These are phyloP conservation scores for Liodrosophila aerea DNA, from an alignment of 2,888 invertebrate genomes.

Conservation along the genomic window DNA sequence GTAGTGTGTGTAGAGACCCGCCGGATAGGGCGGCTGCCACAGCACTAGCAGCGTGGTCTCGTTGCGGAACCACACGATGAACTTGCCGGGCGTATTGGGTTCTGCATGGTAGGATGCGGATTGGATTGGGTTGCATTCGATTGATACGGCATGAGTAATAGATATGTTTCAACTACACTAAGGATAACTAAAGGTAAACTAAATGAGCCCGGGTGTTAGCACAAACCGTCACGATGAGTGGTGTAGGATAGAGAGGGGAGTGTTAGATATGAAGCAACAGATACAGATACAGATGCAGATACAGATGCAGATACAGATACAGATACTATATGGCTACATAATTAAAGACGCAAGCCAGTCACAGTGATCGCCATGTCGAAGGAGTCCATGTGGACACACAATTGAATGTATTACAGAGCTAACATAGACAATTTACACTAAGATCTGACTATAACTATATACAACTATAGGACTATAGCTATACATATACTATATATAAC, in stretches of 20 bases:
- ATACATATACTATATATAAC: too few species aligned
- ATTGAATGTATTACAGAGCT: too few species aligned
- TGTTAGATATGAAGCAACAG: too few species aligned
- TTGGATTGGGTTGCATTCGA: conserved; percentile 15
- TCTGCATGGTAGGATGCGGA: conserved; percentile 84
- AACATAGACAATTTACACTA: too few species aligned
- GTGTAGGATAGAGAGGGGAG: too few species aligned
- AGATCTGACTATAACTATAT: too few species aligned
- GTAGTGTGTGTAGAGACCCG: conserved; percentile 95
- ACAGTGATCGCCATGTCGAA: too few species aligned
- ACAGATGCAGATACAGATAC: too few species aligned
- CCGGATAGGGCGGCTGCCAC: conserved; percentile 97
- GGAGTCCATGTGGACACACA: conserved; percentile 19
- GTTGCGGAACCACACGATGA: conserved; percentile 98
- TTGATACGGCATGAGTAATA: conserved; percentile 29
- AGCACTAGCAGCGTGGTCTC: conserved; percentile 96
- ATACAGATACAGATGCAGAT: too few species aligned
- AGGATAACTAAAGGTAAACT: background rate
- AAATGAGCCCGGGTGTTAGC: too few species aligned
- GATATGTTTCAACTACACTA: conserved; percentile 14
- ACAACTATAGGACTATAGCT: too few species aligned
- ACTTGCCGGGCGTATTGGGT: conserved; percentile 97
- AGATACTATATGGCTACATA: background rate
- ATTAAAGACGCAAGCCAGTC: background rate
- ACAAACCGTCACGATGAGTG: too few species aligned